Evolutionary conservation across 1,140 invertebrate species (phyloP).

Genomic region (Brachionus sp.): DNA sequence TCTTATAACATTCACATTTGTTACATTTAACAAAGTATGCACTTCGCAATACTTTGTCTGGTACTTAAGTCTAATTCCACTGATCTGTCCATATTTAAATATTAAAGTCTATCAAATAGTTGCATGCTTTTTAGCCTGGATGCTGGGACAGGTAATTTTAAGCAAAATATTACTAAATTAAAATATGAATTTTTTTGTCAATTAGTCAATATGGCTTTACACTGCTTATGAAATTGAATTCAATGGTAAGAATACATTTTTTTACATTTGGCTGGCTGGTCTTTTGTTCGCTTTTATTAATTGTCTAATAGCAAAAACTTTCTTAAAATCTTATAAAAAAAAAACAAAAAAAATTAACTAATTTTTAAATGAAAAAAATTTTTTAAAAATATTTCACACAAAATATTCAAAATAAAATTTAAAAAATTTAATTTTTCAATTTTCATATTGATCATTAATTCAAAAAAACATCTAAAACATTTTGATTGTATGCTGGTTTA

Average conservation of each 20-base stretch:
- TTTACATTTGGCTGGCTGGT: conserved; percentile 26
- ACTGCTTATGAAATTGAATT: conserved; percentile 28
- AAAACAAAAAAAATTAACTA: too few species aligned
- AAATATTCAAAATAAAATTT: not conserved
- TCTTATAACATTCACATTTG: conserved; percentile 77
- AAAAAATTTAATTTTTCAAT: not conserved
- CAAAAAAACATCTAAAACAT: too few species aligned
- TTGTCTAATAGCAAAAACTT: not conserved
- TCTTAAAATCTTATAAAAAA: not conserved
- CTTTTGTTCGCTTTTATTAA: conserved; percentile 1
- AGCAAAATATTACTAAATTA: not conserved
- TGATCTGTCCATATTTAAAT: not conserved
- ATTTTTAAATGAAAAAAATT: too few species aligned
- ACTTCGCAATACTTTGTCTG: conserved; percentile 63
- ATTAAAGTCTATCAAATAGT: not conserved
- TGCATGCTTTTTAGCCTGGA: not conserved
- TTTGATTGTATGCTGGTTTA: too few species aligned
- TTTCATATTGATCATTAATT: not conserved
- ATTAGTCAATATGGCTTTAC: conserved; percentile 36
- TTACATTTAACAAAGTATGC: conserved; percentile 89
- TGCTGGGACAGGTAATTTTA: conserved; percentile 28
- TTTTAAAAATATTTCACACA: too few species aligned
- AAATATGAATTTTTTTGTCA: not conserved
- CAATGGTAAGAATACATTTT: not conserved
- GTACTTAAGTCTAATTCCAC: conserved; percentile 33